phyloP scores from a whole-genome alignment of 2,797 vertebrate species.

The Todus mexicanus region DNA sequence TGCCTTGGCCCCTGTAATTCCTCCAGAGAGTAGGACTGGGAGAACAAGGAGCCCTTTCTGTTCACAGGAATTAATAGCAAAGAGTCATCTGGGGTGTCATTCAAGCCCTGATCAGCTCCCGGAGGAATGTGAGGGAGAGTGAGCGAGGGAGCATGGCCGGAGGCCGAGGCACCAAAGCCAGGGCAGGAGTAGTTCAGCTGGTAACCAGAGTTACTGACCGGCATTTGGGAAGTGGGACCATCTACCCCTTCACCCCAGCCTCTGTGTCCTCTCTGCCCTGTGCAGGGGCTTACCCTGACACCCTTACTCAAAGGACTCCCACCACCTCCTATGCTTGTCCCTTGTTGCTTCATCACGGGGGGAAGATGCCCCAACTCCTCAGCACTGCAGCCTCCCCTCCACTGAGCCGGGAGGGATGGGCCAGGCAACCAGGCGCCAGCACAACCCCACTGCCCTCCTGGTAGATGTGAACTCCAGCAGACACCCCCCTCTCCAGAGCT shows the following conservation, averaged over 20 bases:
- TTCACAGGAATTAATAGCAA: conserved; percentile 82
- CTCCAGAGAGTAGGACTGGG: conserved; percentile 74
- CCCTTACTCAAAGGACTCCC: not conserved
- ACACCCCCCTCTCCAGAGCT: not conserved
- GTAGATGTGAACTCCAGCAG: not conserved
- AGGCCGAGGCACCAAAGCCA: conserved; percentile 62
- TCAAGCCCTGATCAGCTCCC: conserved; percentile 80
- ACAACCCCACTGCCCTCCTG: not conserved
- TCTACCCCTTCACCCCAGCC: conserved; percentile 10
- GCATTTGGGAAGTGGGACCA: not conserved
- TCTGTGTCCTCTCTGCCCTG: not conserved
- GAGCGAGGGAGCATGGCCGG: conserved; percentile 13
- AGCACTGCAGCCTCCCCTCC: not conserved
- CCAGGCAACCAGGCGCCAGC: not conserved
- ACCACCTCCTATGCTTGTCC: not conserved
- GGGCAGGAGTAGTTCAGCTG: conserved; percentile 35
- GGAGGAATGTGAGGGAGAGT: conserved; percentile 71
- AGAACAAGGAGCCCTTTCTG: conserved; percentile 83
- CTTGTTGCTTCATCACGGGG: not conserved
- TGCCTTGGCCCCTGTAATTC: conserved; percentile 76
- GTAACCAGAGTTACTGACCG: conserved; percentile 11
- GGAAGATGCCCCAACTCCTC: not conserved
- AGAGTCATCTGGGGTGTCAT: conserved; percentile 84
- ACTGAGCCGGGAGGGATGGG: not conserved
- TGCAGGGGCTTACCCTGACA: not conserved